These are phyloP conservation scores for Ypsolopha sequella DNA, from an alignment of 2,888 invertebrate genomes.

Conservation along the genomic window DNA sequence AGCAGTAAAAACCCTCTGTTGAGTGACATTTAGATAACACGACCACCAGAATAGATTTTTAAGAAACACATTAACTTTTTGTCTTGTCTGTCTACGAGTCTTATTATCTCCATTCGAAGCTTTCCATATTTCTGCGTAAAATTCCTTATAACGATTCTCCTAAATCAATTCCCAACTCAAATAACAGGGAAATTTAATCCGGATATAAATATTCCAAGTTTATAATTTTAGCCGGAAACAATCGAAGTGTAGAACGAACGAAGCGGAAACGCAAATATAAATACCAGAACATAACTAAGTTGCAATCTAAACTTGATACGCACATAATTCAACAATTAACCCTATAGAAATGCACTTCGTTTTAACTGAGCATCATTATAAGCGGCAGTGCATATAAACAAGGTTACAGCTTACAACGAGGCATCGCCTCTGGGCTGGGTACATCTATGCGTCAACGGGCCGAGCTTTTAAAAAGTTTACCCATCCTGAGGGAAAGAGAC, in stretches of 20 bases:
- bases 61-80: conserved; percentile 51
- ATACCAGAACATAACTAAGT: conserved; percentile 20
- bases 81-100: background rate
- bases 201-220: background rate
- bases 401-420: conserved; percentile 56
- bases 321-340: conserved; percentile 32
- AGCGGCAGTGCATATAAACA: conserved; percentile 64
- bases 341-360: conserved; percentile 39
- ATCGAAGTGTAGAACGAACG: conserved; percentile 14
- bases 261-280: conserved; percentile 42
- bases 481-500: conserved; percentile 64
- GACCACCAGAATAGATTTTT: conserved; percentile 50
- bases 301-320: conserved; percentile 31
- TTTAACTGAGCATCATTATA: conserved; percentile 61
- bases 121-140: background rate
- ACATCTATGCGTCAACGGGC: conserved; percentile 60
- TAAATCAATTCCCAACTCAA: background rate
- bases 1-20: conserved; percentile 35
- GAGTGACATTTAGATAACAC: conserved; percentile 54
- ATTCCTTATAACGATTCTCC: background rate
- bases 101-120: background rate
- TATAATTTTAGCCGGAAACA: conserved; percentile 11
- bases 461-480: conserved; percentile 65
- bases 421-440: conserved; percentile 43
- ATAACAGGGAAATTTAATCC: background rate